A percentile compares a stretch with the other conserved stretches of the same genome.
Conservation (phyloP, 2,888 invertebrate genomes). For the Peribatodes rhomboidaria region DNA sequence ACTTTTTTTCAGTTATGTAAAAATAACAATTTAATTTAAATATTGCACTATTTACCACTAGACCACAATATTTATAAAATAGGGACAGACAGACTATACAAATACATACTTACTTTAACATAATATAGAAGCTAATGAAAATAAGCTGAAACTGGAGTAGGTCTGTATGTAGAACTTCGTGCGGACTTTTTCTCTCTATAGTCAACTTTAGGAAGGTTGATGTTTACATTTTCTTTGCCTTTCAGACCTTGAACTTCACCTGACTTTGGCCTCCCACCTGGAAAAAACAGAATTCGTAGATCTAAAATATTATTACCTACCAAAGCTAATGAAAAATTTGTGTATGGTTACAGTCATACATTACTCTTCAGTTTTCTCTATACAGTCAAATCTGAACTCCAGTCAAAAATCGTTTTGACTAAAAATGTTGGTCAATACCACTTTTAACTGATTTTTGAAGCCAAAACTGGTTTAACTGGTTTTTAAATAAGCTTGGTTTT, state of each 20-base stretch:
- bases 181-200: conserved; percentile 79
- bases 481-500: no score
- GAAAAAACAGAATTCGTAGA: conserved; percentile 26
- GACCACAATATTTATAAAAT: not conserved
- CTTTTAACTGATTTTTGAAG: no score
- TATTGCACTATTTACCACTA: conserved; percentile 26
- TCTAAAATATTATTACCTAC: not conserved
- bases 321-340: no score
- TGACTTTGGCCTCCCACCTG: conserved; percentile 57
- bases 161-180: conserved; percentile 67
- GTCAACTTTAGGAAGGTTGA: conserved; percentile 75
- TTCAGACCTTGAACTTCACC: conserved; percentile 50
- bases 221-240: conserved; percentile 76
- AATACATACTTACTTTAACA: not conserved
- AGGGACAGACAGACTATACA: not conserved
- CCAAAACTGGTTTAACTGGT: no score
- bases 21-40: not conserved
- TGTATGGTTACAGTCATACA: no score
- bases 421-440: no score
- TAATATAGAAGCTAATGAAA: conserved; percentile 58
- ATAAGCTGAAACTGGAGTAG: conserved; percentile 81
- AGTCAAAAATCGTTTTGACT: no score
- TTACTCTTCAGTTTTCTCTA: no score
- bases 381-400: no score
- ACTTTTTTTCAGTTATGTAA: not conserved